These are phyloP conservation scores for Ceratitis capitata DNA, from an alignment of 1,140 invertebrate species.

Conservation along the genomic window DNA sequence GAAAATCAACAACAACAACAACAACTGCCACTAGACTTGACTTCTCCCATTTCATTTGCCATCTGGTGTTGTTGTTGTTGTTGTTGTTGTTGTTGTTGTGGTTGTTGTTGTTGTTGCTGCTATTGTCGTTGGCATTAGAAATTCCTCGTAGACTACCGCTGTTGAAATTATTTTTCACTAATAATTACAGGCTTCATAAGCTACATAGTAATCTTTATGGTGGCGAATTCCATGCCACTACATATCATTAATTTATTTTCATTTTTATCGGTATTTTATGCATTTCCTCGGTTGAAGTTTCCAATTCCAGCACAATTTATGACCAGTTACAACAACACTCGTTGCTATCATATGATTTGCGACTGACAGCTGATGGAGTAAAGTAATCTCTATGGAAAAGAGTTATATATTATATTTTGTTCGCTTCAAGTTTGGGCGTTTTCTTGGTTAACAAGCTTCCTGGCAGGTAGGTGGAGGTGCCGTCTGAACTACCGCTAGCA, in stretches of 20 bases:
- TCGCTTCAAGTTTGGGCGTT: neutral
- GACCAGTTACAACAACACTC: neutral
- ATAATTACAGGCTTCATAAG: conserved; percentile 5
- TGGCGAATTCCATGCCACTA: neutral
- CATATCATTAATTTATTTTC: neutral
- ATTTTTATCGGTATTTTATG: neutral
- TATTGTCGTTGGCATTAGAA: neutral
- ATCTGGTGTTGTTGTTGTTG: neutral
- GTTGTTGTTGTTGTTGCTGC: neutral
- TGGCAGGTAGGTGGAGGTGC: neutral
- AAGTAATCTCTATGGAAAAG: neutral
- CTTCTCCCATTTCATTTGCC: no score
- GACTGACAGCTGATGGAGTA: neutral
- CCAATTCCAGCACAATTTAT: neutral
- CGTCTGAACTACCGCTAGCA: no score
- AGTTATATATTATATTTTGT: neutral
- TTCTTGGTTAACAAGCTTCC: neutral
- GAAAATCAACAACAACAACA: neutral
- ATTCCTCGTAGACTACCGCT: neutral
- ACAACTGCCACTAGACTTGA: neutral
- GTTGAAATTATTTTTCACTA: conserved; percentile 33
- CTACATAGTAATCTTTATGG: neutral
- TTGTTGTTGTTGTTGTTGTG: neutral
- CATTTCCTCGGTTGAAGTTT: no score
- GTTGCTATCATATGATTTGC: neutral